Evolutionary conservation across 2,113 vertebrate genomes (phyloP), one percentile per base, ranked within the genome.

Genomic region (Ammodytes marinus): DNA sequence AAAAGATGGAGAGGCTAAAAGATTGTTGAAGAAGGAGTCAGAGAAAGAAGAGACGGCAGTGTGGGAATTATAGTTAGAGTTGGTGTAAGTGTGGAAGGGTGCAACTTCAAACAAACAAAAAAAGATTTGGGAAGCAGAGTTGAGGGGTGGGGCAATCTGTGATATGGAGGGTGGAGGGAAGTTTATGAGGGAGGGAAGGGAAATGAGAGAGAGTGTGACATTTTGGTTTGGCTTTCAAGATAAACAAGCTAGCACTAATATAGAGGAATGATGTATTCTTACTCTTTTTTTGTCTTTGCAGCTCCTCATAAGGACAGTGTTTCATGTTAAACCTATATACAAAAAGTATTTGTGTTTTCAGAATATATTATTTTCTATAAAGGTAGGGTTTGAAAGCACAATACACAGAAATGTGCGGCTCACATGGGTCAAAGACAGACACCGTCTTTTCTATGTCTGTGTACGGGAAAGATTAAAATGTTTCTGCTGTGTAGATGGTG

Each of bases 101-200:
- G 65, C 50, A 40, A 57, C 13, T 27, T 1, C 27, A 27, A 27
- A 27, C 27, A 27, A 10, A 71, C 61, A 69, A 60, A 80, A 47
- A 85, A 78, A 69, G 76, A 27, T 27, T 2, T 77, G 80, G 8
- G 74, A 71, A 55, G n/a, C 58, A 35, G 19, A 65, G 74, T 60
- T 69, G 35, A 72, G 40, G 73, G 83, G 85, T 58, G 78, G 89
- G 57, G 80, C 61, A 43, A 80, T 70, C 40, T 82, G 70, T 43
- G 75, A 75, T 47, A 13, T 43, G 10, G 85, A 77, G 74, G 57
- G 60, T 19, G 63, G 74, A 66, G 55, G 59, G 19, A 46, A 78
- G 74, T 53, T 27, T 27, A 68, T 0, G 17, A 69, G 58, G 54
- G 27, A 61, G 46, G 27, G 35, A 54, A 42, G 17, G 47, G 70